These are phyloP conservation scores for Brenthis daphne DNA, from an alignment of 2,888 invertebrate genomes.

Conservation along the genomic window DNA sequence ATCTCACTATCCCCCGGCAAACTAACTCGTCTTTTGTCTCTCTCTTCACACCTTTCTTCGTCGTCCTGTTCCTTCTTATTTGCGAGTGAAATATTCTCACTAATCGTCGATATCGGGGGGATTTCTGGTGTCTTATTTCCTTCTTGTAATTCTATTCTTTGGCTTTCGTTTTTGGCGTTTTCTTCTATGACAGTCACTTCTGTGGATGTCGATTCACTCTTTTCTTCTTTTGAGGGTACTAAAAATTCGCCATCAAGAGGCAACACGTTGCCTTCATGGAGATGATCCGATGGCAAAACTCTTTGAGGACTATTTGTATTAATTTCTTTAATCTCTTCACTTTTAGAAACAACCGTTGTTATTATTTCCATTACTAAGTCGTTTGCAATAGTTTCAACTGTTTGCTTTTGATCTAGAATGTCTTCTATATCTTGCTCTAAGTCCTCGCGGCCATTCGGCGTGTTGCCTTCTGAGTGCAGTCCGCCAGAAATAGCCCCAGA, in stretches of 20 bases:
- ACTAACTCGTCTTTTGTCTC: conserved; percentile 83
- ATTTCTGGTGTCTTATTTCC: conserved; percentile 80
- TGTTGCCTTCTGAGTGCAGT: conserved; percentile 72
- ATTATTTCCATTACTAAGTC: conserved; percentile 68
- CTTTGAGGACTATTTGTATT: conserved; percentile 55
- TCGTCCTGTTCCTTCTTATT: conserved; percentile 69
- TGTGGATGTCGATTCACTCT: conserved; percentile 43
- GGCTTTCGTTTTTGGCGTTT: conserved; percentile 66
- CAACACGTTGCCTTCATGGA: conserved; percentile 71
- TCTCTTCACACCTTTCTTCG: conserved; percentile 70
- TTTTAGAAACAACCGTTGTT: conserved; percentile 55
- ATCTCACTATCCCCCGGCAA: conserved; percentile 80
- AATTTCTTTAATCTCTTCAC: conserved; percentile 46
- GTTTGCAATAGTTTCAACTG: conserved; percentile 63
- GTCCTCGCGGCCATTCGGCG: conserved; percentile 74
- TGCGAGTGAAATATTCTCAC: conserved; percentile 85
- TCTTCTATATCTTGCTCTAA: conserved; percentile 74
- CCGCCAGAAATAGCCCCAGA: conserved; percentile 77
- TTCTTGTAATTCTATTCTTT: conserved; percentile 58
- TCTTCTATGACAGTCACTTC: conserved; percentile 43
- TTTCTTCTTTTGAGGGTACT: conserved; percentile 59
- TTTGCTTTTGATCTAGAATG: conserved; percentile 60
- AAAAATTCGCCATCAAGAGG: conserved; percentile 72
- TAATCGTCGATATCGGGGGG: conserved; percentile 87
- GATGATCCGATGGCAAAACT: conserved; percentile 63